Base-by-base conservation (phyloP, 2,797 vertebrate species). In the Hypotaenidia okinawae region DNA sequence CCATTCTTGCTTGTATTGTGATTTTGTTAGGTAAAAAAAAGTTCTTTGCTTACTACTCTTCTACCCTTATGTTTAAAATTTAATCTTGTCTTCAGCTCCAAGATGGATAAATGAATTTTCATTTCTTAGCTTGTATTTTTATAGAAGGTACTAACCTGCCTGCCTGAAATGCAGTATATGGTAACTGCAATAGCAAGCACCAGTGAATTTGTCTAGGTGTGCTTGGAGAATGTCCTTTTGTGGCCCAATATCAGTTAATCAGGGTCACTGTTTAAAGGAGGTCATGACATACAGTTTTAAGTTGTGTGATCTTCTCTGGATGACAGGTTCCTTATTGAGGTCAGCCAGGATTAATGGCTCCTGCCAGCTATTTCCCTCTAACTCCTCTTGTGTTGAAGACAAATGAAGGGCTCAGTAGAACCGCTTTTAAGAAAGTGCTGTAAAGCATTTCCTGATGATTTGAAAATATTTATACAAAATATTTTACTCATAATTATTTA, bases 1-100 rank as follows among this genome's bases (percentile, higher is more conserved):
- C 99, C 80, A 99, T 99, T 90, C 98, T 99, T 9, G 99, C 99
- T 90, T 99, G 99, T 90, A 99, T 99, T 11, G 98, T 99, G 94
- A 99, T 99, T 28, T 97, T 99, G 45, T 95, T 99, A 52, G 99
- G 99, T 99, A 97, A 98, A 95, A 35, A 35, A 37, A 16, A 1
- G 5, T 10, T 32, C 23, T 30, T n/a, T 13, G 6, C 6, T 22
- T 35, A 1, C 7, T 70, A 11, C 51, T 37, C 1, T 1, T 5
- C 28, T 27, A 6, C 8, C 9, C 17, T 62, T n/a, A 3, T 1
- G 55, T 21, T 43, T 4, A 21, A 51, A 45, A 47, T 8, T 8
- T 37, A 41, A 52, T 32, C 8, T 47, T 45, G 17, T 10, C 23
- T 62, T 84, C 62, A 27, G 32, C 16, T 67, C 57, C 41, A 25